Base-by-base conservation (phyloP, 2,888 invertebrate species). In the Ecliptopera silaceata region DNA sequence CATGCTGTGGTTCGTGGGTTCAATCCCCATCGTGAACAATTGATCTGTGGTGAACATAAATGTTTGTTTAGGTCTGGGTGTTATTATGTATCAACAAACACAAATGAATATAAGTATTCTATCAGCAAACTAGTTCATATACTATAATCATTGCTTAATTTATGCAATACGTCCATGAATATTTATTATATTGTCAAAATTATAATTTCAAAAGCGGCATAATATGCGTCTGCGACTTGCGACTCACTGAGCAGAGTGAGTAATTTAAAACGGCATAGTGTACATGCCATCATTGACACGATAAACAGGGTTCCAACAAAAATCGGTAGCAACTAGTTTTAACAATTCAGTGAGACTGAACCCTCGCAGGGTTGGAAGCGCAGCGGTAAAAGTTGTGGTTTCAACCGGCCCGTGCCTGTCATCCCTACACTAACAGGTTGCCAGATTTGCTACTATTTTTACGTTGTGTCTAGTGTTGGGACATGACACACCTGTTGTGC, bases 401-500 rank as follows among this genome's bases (percentile, higher is more conserved):
- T 60, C 64, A 63, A 39, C 15, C 60, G 60, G 68, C 64, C 65
- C 69, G 72, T 57, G 52, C 57, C 68, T 75, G 76, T 74, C 79
- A 77, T 67, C 71, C 66, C 53, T 60, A 61, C 59, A 76, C 82
- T 86, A 90, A 90, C 90, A 88, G 89, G 90, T 89, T 88, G 89
- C 82, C 81, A 80, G 84, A 84, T 84, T 84, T 82, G 79, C 75
- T 84, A 88, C 89, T 86, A 90, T 89, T 90, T 90, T 90, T 90
- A 84, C 83, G 80, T 44, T 78, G 86, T 75, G 79, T 81, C 80
- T 85, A 84, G 89, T 86, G 89, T 82, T 80, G 88, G 71, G 82
- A 79, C 82, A 75, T 60, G 55, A 66, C 77, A 79, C 88, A 88
- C 87, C 89, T 89, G 89, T 88, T 89, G 88, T 80, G 65, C 58